Conservation (phyloP, 37 sponge, comb jelly and placozoan species). For the Corticium candelabrum region DNA sequence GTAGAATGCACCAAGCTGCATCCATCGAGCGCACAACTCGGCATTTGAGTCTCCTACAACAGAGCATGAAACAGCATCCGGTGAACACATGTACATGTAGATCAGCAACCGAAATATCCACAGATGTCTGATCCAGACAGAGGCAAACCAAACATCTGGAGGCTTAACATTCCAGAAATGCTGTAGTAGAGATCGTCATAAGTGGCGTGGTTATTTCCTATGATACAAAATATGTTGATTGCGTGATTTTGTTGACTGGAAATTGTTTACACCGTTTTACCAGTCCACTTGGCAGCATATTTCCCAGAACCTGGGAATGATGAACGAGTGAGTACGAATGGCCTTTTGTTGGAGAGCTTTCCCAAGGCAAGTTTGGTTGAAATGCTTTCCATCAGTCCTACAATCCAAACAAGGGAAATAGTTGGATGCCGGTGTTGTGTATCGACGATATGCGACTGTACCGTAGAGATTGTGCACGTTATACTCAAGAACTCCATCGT, state of each 20-base stretch:
- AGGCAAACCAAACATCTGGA: conserved; percentile 84
- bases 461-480: conserved; percentile 83
- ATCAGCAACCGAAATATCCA: conserved; percentile 57
- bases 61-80: not conserved
- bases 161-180: conserved; percentile 67
- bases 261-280: conserved; percentile 16
- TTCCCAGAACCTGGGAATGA: conserved; percentile 79
- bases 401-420: not conserved
- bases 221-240: not conserved
- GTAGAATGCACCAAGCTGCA: conserved; percentile 81
- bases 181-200: conserved; percentile 70
- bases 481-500: conserved; percentile 61
- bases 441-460: not conserved
- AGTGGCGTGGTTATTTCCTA: conserved; percentile 75
- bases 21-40: conserved; percentile 84
- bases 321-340: conserved; percentile 69
- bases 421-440: not conserved
- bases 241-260: not conserved
- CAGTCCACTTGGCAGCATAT: conserved; percentile 79
- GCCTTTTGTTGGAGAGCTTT: conserved; percentile 20
- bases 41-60: conserved; percentile 56
- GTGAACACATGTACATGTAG: not conserved
- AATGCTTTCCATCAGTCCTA: conserved; percentile 69
- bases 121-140: conserved; percentile 80
- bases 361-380: conserved; percentile 58